A percentile compares a stretch with the other conserved stretches of the same genome.
phyloP scores from a whole-genome alignment of 2,888 invertebrate species.

The Acronicta alni region DNA sequence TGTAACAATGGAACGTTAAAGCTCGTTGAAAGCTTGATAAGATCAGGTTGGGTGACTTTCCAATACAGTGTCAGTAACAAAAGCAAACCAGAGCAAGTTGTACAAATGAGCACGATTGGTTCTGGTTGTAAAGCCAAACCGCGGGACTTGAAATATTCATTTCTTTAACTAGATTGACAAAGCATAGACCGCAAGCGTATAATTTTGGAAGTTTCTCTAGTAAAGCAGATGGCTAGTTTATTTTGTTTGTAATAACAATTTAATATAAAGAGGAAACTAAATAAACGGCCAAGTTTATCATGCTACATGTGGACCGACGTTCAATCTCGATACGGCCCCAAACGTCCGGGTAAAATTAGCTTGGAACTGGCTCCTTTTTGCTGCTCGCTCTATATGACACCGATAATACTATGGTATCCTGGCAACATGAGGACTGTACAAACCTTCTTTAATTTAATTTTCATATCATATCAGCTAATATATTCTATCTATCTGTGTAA shows the following conservation, averaged over 20 bases:
- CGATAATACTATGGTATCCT: slow-evolving; percentile 43
- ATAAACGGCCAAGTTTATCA: slow-evolving; percentile 54
- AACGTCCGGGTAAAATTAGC: slow-evolving; percentile 62
- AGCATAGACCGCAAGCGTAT: neutral
- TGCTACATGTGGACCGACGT: slow-evolving; percentile 41
- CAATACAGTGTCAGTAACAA: slow-evolving; percentile 55
- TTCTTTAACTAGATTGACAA: too few species aligned
- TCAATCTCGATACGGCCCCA: slow-evolving; percentile 55
- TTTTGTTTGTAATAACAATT: slow-evolving; percentile 12
- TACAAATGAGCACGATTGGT: slow-evolving; percentile 58
- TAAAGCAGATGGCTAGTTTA: neutral
- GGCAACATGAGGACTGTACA: slow-evolving; percentile 6
- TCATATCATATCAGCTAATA: neutral
- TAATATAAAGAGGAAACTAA: slow-evolving; percentile 33
- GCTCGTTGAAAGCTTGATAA: slow-evolving; percentile 39
- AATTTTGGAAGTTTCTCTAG: neutral
- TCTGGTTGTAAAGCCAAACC: slow-evolving; percentile 54
- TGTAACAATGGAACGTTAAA: slow-evolving; percentile 30
- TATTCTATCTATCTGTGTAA: too few species aligned
- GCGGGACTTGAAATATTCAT: slow-evolving; percentile 10
- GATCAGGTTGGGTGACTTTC: slow-evolving; percentile 52
- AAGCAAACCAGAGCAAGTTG: slow-evolving; percentile 57
- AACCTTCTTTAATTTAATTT: neutral
- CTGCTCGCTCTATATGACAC: slow-evolving; percentile 35
- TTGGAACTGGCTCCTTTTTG: slow-evolving; percentile 45